Base-by-base conservation (phyloP, 2,797 vertebrate genomes). In the Falco peregrinus region DNA sequence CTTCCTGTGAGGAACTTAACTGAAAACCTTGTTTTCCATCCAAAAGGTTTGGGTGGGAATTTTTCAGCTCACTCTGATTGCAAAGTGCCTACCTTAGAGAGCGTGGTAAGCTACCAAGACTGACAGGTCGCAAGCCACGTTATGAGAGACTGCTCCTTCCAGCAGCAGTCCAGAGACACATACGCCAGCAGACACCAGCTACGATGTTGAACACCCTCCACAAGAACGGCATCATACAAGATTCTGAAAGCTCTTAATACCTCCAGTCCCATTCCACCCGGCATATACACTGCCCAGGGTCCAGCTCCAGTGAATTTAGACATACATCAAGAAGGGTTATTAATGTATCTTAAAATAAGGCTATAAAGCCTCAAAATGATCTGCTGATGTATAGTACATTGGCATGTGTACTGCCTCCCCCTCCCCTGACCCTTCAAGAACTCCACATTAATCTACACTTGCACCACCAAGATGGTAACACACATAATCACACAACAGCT, bases 401-500 rank as follows among this genome's bases (percentile, higher is more conserved):
- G 20, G 51, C 39, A 63, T 21, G 10, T 70, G 48, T 45, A 8
- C n/a, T 21, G 11, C 31, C 64, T 60, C 45, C 18, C 18, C 47
- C 35, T 31, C 25, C 45, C 39, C 77, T 31, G 45, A 15, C 16
- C 35, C 77, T 89, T 47, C 45, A 28, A 15, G 56, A 83, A 22
- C 15, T 35, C 37, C 15, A 25, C 5, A 3, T 13, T 54, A 35
- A 31, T 39, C 50, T 45, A 6, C 45, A 21, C 13, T 37, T n/a
- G 14, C 17, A 22, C 61, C 68, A 29, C 56, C 25, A 29, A 51
- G 60, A 47, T 2, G 3, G 43, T 26, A 87, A 56, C 13, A 53
- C 1, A 3, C 2, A 41, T 16, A 50, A 18, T 5, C 41, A 19
- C 4, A 0, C 21, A 54, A 78, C 0, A 91, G 87, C 54, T 11